These are phyloP conservation scores for Octodonta nipae DNA, from an alignment of 2,888 invertebrate genomes.

Conservation along the genomic window DNA sequence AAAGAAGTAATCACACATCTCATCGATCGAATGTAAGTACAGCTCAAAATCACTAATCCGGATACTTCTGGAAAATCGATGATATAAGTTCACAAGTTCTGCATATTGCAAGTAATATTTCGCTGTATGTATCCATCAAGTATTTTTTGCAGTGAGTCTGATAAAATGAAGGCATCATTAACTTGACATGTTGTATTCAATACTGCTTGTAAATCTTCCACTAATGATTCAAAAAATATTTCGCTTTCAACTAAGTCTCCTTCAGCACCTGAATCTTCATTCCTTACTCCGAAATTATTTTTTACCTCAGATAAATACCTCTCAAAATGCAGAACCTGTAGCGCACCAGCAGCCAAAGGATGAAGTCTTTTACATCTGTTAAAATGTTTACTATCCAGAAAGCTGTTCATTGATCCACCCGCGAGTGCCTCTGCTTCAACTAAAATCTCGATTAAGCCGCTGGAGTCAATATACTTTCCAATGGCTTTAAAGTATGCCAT, in stretches of 20 bases:
- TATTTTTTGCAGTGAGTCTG: too few relatives aligned
- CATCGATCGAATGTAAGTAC: conserved; percentile 2
- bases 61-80: conserved; percentile 9
- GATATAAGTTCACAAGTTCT: conserved; percentile 6
- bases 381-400: conserved; percentile 26
- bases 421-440: conserved; percentile 21
- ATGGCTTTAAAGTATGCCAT: conserved; percentile 24
- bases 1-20: conserved; percentile 4
- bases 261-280: too few relatives aligned
- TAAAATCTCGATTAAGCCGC: conserved; percentile 23
- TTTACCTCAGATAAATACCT: conserved; percentile 14
- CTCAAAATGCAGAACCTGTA: conserved; percentile 24
- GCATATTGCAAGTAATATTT: conserved; percentile 7
- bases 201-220: conserved; percentile 6
- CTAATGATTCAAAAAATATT: too few relatives aligned
- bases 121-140: too few relatives aligned
- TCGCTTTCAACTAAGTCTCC: too few relatives aligned
- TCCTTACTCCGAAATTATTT: too few relatives aligned
- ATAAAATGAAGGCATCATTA: too few relatives aligned
- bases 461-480: conserved; percentile 24
- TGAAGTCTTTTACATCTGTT: conserved; percentile 23
- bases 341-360: conserved; percentile 11
- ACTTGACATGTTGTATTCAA: conserved; percentile 6
- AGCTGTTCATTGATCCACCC: conserved; percentile 14
- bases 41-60: conserved; percentile 8